Conservation (phyloP, 2,113 vertebrate genomes). For the Sceloporus tristichus region DNA sequence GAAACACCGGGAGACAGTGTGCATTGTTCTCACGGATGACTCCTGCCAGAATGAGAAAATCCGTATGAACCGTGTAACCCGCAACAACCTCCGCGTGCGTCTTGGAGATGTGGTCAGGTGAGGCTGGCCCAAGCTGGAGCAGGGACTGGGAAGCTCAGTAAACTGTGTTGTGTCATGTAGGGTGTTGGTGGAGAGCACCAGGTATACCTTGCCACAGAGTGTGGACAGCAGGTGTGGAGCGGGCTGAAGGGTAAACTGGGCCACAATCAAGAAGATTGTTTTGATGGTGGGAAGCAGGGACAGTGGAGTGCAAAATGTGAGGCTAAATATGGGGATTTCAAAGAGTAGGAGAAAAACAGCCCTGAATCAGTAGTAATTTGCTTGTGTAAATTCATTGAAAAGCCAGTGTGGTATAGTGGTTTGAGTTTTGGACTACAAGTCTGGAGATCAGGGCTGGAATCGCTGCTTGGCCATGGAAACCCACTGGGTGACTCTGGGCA, state of each 20-base stretch:
- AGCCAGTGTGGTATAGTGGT: neutral
- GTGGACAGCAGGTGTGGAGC: too few relatives aligned
- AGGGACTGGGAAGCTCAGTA: neutral
- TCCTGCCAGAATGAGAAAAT: conserved; percentile 65
- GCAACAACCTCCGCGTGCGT: conserved; percentile 74
- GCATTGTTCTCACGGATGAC: conserved; percentile 71
- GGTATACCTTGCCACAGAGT: neutral
- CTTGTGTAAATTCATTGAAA: neutral
- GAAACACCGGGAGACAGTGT: conserved; percentile 71
- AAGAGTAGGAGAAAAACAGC: neutral
- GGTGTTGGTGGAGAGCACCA: neutral
- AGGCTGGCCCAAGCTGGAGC: neutral
- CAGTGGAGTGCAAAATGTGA: neutral
- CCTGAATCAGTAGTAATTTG: neutral
- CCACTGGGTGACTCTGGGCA: too few relatives aligned
- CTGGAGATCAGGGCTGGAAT: too few relatives aligned
- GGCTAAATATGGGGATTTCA: neutral
- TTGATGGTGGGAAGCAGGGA: neutral
- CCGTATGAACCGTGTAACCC: conserved; percentile 73
- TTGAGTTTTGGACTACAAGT: too few relatives aligned
- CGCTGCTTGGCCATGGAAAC: too few relatives aligned
- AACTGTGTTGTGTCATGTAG: neutral
- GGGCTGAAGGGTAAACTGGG: neutral
- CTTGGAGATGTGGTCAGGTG: conserved; percentile 74
- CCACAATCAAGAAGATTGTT: neutral